phyloP scores from a whole-genome alignment of 1,140 invertebrate species.

The Drosophila funebris region DNA sequence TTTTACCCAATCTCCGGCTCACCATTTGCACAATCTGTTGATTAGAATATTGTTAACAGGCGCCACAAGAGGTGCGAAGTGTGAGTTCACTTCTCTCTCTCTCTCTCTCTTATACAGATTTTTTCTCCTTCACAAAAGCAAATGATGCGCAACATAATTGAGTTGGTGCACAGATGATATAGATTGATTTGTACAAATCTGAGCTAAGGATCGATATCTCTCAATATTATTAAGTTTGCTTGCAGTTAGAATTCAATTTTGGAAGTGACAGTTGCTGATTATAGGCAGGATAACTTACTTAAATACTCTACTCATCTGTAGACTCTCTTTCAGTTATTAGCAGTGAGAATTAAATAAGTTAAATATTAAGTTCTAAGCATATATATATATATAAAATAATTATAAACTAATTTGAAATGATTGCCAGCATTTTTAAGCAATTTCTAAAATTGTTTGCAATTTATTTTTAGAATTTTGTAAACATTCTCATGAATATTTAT shows the following conservation, averaged over 20 bases:
- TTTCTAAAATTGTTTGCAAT: slow-evolving; percentile 1
- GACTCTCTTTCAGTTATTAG: no score
- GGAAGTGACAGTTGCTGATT: no score
- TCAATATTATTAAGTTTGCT: no score
- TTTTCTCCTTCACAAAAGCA: not conserved
- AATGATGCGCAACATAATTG: slow-evolving; percentile 22
- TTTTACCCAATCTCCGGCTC: slow-evolving; percentile 21
- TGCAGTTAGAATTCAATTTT: no score
- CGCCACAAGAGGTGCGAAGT: not conserved
- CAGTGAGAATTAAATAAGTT: no score
- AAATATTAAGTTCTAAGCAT: no score
- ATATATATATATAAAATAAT: no score
- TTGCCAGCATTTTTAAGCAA: not conserved
- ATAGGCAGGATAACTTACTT: no score
- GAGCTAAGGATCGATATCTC: not conserved
- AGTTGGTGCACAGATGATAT: not conserved
- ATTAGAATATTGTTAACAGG: slow-evolving; percentile 53
- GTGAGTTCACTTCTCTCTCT: not conserved
- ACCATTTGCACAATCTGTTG: slow-evolving; percentile 38
- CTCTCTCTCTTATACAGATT: no score
- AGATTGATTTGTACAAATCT: not conserved
- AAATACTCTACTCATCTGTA: no score
- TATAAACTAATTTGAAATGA: not conserved
- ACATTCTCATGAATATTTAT: slow-evolving; percentile 11
- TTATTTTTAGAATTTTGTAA: slow-evolving; percentile 14